Evolutionary conservation across 2,113 vertebrate genomes (phyloP), one percentile per base, ranked within the genome.

Genomic region (Nanorana parkeri): DNA sequence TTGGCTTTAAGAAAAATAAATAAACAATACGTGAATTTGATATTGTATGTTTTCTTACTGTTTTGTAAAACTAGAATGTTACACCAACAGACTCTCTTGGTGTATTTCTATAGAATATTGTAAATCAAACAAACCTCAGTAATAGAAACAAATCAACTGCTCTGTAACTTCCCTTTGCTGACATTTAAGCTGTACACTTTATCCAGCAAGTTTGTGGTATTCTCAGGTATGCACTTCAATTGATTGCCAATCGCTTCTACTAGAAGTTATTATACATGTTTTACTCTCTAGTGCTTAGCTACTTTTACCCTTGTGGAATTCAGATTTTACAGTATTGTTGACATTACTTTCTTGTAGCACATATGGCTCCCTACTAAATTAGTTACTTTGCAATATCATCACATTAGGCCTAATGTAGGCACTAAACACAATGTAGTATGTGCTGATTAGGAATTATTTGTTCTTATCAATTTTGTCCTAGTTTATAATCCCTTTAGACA

Each of bases 181-280:
- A 23, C 41, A 71, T 71, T 71, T 55, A 54, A 55, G 21, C 16
- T 15, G n/a, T 26, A n/a, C 47, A 54, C 24, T 54, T 21, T 54
- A 71, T 24, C 23, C 4, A 51, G 16, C 47, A 71, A 71, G 21
- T 71, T 71, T 51, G 23, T 77, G 47, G 4, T 47, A 41, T 75
- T 64, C 28, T 77, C 32, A 77, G 64, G 58, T 64, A 64, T 21
- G 58, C 56, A 41, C 36, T 77, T 77, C 58, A 64, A 23, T 47
- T 41, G 23, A 75, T 76, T 76, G 73, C 32, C 29, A 64, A 41
- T 77, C 29, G 64, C 21, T 64, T 5, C 36, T 24, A 41, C 28
- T 63, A 21, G 73, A 60, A 61, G 73, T 76, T 76, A 51, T 64
- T 77, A 64, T n/a, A 77, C 6, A 64, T 64, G 21, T 63, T 69